Conservation (phyloP, 2,113 vertebrate species). For the Patagioenas fasciata region DNA sequence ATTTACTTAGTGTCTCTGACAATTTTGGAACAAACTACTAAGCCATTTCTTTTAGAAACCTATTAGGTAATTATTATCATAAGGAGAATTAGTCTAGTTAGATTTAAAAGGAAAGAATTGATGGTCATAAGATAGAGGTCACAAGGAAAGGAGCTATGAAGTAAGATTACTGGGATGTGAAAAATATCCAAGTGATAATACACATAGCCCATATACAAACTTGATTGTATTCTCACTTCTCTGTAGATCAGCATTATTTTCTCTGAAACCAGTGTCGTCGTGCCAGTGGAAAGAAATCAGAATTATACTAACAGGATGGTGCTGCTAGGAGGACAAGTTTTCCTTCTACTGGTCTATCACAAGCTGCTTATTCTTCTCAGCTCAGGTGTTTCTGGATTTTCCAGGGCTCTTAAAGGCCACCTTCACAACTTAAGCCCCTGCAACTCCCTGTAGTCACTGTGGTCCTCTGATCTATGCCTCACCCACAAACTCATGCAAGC, state of each 20-base stretch:
- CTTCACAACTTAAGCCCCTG: neutral
- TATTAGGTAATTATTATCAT: conserved; percentile 57
- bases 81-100: conserved; percentile 31
- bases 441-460: accelerated
- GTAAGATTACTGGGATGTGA: conserved; percentile 6
- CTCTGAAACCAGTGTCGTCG: neutral
- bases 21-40: conserved; percentile 57
- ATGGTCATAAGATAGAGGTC: conserved; percentile 36
- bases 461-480: neutral
- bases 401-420: neutral
- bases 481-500: neutral
- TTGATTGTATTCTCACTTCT: neutral
- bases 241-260: neutral
- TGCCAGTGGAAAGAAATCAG: neutral
- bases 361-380: neutral
- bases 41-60: conserved; percentile 47
- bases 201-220: neutral
- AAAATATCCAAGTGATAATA: conserved; percentile 21
- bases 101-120: conserved; percentile 50
- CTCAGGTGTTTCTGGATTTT: neutral
- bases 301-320: neutral
- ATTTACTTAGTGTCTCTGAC: conserved; percentile 59
- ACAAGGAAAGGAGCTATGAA: conserved; percentile 19
- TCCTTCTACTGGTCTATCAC: neutral
- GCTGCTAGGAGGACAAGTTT: neutral